These are phyloP conservation scores for Cephalopachus bancanus DNA, from an alignment of 2,797 vertebrate species.

Conservation along the genomic window DNA sequence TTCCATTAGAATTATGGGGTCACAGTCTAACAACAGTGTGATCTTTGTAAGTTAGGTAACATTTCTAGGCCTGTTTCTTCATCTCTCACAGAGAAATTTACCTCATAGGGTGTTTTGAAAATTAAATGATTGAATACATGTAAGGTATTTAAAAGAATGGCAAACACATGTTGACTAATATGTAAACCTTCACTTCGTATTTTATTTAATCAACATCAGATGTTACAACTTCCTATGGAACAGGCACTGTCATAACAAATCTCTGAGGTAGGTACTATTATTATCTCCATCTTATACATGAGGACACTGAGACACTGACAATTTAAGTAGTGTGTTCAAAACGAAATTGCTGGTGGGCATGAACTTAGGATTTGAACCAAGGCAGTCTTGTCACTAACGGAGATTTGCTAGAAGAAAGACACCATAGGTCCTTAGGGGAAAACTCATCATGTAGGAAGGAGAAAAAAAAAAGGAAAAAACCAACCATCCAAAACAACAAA, in stretches of 20 bases:
- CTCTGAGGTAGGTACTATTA: neutral
- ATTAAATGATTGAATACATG: neutral
- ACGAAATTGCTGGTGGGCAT: neutral
- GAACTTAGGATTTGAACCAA: neutral
- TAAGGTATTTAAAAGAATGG: neutral
- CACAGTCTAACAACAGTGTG: neutral
- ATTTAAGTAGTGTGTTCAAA: neutral
- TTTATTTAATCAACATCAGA: neutral
- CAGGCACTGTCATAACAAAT: neutral
- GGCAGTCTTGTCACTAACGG: neutral
- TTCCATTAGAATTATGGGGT: neutral
- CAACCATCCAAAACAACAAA: too few species aligned
- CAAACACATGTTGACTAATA: neutral
- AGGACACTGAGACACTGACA: neutral
- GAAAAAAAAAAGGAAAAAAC: neutral
- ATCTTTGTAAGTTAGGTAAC: neutral
- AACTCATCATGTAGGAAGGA: neutral
- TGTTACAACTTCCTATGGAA: neutral
- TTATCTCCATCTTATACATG: neutral
- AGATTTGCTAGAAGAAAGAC: neutral
- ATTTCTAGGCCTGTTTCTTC: neutral
- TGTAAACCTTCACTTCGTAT: neutral
- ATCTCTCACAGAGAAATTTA: neutral
- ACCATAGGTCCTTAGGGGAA: neutral
- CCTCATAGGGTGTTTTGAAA: neutral